Percentiles rank a stretch among this genome's conserved stretches.
Conservation (phyloP, 1,140 invertebrate genomes). For the Drosophila sturtevanti region DNA sequence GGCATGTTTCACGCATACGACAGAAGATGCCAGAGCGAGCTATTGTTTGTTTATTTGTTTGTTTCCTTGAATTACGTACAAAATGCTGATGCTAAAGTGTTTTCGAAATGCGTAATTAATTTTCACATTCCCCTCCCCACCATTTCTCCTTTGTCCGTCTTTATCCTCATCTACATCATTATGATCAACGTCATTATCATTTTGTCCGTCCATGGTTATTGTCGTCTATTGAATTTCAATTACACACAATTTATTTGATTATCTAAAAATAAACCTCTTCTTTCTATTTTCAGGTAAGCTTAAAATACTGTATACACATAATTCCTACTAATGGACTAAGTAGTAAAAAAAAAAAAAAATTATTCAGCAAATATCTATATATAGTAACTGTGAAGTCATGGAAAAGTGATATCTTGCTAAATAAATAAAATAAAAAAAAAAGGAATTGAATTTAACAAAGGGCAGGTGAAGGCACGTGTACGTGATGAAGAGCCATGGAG, state of each 20-base stretch:
- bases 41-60: conserved; percentile 33
- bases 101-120: conserved; percentile 43
- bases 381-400: not conserved
- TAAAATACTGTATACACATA: not conserved
- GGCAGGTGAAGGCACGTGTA: not conserved
- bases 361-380: not conserved
- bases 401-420: not conserved
- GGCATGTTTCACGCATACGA: conserved; percentile 30
- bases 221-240: conserved; percentile 1
- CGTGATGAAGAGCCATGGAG: not conserved
- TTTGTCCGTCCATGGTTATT: not conserved
- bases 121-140: conserved; percentile 7
- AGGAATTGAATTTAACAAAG: not conserved
- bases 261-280: conserved; percentile 6
- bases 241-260: not conserved
- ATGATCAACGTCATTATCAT: not conserved
- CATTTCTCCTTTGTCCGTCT: not conserved
- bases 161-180: not conserved
- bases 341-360: not conserved
- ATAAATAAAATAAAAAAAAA: not conserved
- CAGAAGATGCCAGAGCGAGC: conserved; percentile 24
- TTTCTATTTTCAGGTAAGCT: not conserved
- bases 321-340: conserved; percentile 4
- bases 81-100: conserved; percentile 33
- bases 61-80: conserved; percentile 30